Base-by-base conservation (phyloP, 2,888 invertebrate genomes). In the Drosophila barbarae region DNA sequence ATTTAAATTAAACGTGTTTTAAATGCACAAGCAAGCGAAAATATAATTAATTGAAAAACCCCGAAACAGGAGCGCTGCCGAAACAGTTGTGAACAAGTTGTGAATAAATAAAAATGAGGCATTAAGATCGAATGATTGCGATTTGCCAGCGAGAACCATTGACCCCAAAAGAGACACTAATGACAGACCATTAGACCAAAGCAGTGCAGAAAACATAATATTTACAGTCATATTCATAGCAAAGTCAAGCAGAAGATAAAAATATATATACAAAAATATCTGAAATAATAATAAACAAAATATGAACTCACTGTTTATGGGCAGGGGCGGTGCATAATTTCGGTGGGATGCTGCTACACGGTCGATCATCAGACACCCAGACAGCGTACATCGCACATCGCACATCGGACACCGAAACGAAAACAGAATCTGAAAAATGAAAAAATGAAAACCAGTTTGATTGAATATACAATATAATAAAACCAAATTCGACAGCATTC, bases 1-100 rank as follows among this genome's bases (percentile, higher is more conserved):
- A 79, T 83, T 76, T 65, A 41, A 80, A 80, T 85, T 80, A 85
- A 85, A 85, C 79, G 85, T 80, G 85, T 80, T 85, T 80, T 56
- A 74, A 85, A 77, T 83, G 57, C 81, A 69, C 64, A 83, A 85
- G 36, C 61, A 58, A 39, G 39, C 54, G 34, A 57, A 57, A 70
- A 56, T 35, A 64, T 65, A 76, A 76, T 70, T 76, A 70, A 84
- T 76, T 70, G 54, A 32, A 64, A 63, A 66, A 44, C 47, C 32
- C 53, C 52, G 38, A 55, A 56, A 28, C 41, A 57, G 57, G 46
- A 54, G 74, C 32, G 36, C 32, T 21, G 23, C 36, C 23, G 47
- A 36, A 69, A 69, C 51, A 59, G 59, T 59, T 53, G 55, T 56
- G 30, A 30, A 26, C 28, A 67, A 70, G 63, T 46, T 64, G 39